Base-by-base conservation (phyloP, 2,113 vertebrate species). In the Lampris megalopsis region DNA sequence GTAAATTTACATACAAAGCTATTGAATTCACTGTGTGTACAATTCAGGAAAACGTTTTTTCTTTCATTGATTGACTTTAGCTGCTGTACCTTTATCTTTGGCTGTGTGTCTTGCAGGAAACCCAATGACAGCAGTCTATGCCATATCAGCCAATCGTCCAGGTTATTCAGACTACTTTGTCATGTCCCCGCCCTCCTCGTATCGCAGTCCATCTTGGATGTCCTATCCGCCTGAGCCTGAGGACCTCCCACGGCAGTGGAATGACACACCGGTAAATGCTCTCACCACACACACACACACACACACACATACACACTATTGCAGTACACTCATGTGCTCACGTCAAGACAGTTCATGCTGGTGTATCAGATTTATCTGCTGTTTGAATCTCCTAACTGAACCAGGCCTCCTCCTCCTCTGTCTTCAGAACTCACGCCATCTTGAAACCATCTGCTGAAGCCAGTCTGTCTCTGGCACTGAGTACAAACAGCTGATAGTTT, bases 191-290 rank as follows among this genome's bases (percentile, higher is more conserved):
- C 96, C 97, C 10, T 94, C 95, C 0, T 97, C 97, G 0, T 99
- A 99, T 88, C 95, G 97, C 43, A 98, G 93, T 86, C 97, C 97
- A 8, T 96, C 96, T 77, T 99, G 98, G 98, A 97, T 98, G 96
- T 96, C 97, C 65, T 99, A 98, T 49, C 94, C 96, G 0, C 97
- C 95, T 8, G 98, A 99, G 74, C 94, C 91, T 11, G 97, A 94
- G 0, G 97, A 99, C 82, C 88, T 98, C 68, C 94, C 97, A 0
- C 95, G 94, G 56, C 97, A 98, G 90, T 99, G 98, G 97, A 96
- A 93, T 49, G 97, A 99, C 84, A 95, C 97, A 4, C 91, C 90
- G 10, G 90, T 93, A 63, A 91, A 82, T 6, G 24, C 43, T 9
- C 62, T 36, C 37, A 42, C 58, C 58, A 41, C 37, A 57, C 24